phyloP scores from a whole-genome alignment of 2,797 vertebrate species.

The Arrhamphus sclerolepis region DNA sequence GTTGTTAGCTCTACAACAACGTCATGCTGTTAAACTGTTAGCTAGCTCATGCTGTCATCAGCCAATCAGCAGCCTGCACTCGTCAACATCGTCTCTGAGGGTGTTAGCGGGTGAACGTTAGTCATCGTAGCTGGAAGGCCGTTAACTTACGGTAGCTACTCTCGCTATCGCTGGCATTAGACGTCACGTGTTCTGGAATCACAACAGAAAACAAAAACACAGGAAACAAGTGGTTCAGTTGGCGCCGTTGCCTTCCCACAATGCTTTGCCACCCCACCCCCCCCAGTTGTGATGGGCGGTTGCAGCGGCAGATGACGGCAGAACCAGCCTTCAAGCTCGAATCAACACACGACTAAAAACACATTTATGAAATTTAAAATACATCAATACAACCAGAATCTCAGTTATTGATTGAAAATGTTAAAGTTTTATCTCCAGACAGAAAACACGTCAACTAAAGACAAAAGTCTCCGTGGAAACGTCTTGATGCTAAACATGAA shows the following conservation, averaged over 20 bases:
- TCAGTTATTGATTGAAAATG: too few species aligned
- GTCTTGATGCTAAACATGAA: too few species aligned
- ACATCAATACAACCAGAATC: too few species aligned
- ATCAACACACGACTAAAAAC: too few species aligned
- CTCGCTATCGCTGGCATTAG: conserved; percentile 98
- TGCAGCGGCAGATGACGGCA: background rate
- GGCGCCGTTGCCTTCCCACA: conserved; percentile 46
- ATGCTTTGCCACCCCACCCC: conserved; percentile 42
- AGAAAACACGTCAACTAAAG: too few species aligned
- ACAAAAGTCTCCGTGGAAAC: too few species aligned
- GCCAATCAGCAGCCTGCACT: conserved; percentile 32
- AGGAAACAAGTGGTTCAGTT: conserved; percentile 78
- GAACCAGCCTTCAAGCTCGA: too few species aligned
- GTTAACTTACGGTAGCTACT: conserved; percentile 95
- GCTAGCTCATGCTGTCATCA: conserved; percentile 40
- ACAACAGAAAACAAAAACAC: conserved; percentile 84
- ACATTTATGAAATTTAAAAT: too few species aligned
- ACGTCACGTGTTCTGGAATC: conserved; percentile 97
- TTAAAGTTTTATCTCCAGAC: too few species aligned
- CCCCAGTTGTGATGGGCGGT: too few species aligned
- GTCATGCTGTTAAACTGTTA: background rate
- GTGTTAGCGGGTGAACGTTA: background rate
- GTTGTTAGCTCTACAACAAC: background rate
- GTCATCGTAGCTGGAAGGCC: conserved; percentile 3
- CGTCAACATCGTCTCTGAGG: conserved; percentile 3